phyloP scores from a whole-genome alignment of 2,797 vertebrate genomes.

The Semotilus atromaculatus region DNA sequence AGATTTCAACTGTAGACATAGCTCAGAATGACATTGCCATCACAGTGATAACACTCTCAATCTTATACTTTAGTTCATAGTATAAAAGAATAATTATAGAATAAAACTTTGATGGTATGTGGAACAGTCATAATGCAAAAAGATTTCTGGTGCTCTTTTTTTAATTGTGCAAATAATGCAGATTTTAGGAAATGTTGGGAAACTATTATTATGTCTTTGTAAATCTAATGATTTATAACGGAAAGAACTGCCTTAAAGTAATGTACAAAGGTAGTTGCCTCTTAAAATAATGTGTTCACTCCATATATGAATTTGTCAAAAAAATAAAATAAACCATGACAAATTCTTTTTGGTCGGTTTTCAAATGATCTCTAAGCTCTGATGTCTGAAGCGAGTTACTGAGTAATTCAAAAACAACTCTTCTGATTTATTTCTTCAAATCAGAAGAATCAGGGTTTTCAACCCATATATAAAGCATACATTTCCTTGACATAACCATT shows the following conservation, averaged over 20 bases:
- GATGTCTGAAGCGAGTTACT: background rate
- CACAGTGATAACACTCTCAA: background rate
- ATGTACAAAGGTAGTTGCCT: background rate
- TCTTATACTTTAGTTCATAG: background rate
- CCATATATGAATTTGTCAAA: background rate
- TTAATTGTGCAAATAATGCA: background rate
- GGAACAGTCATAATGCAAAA: background rate
- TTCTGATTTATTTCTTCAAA: background rate
- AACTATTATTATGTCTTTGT: background rate
- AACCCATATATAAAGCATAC: background rate
- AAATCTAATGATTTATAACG: background rate
- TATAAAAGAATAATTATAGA: background rate
- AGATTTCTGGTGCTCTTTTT: slow-evolving; percentile 18
- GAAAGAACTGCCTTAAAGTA: background rate
- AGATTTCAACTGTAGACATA: slow-evolving; percentile 80
- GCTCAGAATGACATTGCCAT: background rate
- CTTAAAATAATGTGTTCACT: background rate
- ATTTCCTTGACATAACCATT: background rate
- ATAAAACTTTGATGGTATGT: background rate
- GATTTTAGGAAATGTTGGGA: background rate
- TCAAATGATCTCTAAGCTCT: too few relatives aligned
- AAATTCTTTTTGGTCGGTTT: background rate
- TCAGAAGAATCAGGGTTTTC: background rate
- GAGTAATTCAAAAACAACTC: background rate
- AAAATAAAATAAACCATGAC: background rate